Base-by-base conservation (phyloP, 1,140 invertebrate genomes). In the Drosophila funebris region DNA sequence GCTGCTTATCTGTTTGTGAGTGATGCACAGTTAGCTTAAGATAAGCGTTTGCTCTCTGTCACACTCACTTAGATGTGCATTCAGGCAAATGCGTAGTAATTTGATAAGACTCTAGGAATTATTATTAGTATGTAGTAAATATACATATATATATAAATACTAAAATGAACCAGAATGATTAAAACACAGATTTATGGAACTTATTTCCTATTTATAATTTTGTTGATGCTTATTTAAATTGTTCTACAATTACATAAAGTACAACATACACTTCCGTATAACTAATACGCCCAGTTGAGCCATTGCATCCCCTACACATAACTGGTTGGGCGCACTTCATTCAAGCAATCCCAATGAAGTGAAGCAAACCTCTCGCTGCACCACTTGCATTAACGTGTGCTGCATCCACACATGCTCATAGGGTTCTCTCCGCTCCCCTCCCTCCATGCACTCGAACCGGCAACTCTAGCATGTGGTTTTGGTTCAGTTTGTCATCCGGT, bases 261-360 rank as follows among this genome's bases (percentile, higher is more conserved):
- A n/a, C n/a, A n/a, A n/a, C n/a, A n/a, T n/a, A 27, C n/a, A 18
- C 11, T 5, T 16, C 1, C 1, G 4, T n/a, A 29, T 24, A 57
- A 58, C 22, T 18, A 20, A 67, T 50, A 50, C 44, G 43, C 43
- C 52, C 22, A 24, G 0, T 16, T 7, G 11, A 8, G 14, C 31
- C 46, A 11, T 5, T 20, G n/a, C 41, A 44, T 43, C 62, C 18
- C 53, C 43, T 66, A 66, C 52, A 50, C 53, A 58, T 58, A 58
- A 67, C 63, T 48, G 63, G 63, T 58, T 64, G 16, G 50, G 37
- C 27, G 50, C 62, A 27, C 62, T 66, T 56, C 62, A 66, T 66
- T 67, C 53, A 58, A 37, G 43, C 53, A 58, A 18, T 57, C 53
- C 22, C 63, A 58, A 67, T 57, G 41, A 58, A 67, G 43, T 56